Conservation (phyloP, 2,797 vertebrate genomes). For the Galago senegalensis region DNA sequence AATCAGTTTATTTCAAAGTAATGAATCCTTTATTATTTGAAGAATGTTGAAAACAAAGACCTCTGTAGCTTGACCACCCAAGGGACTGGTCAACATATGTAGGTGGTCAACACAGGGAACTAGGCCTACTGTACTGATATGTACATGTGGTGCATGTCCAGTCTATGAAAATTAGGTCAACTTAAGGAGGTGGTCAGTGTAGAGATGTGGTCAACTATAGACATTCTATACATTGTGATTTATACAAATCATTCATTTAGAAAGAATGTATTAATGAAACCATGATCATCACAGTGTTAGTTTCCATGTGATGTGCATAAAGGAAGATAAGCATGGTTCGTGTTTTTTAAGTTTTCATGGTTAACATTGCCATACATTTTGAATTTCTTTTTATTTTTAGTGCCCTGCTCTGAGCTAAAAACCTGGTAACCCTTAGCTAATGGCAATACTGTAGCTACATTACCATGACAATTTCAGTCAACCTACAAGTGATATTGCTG, state of each 20-base stretch:
- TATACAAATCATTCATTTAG: background rate
- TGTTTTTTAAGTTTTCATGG: background rate
- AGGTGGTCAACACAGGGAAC: too few relatives aligned
- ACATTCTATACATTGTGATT: background rate
- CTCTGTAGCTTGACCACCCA: too few relatives aligned
- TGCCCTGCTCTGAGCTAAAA: background rate
- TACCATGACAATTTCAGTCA: constrained; percentile 4
- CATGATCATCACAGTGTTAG: too few relatives aligned
- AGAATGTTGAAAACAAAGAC: background rate
- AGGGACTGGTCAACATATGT: too few relatives aligned
- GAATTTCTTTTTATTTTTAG: background rate
- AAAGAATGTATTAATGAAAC: too few relatives aligned
- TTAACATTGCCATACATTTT: background rate
- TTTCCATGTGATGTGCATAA: background rate
- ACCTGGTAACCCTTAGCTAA: background rate
- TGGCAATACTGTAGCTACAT: background rate
- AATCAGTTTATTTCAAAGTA: constrained; percentile 21
- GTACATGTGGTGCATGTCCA: too few relatives aligned
- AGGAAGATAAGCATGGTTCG: background rate
- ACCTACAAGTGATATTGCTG: background rate
- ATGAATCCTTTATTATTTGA: background rate
- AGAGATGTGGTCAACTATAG: too few relatives aligned
- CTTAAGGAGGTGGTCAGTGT: too few relatives aligned
- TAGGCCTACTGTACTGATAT: too few relatives aligned
- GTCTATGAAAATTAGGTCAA: too few relatives aligned